phyloP scores from a whole-genome alignment of 2,797 vertebrate genomes.

The Darevskia nairensis region DNA sequence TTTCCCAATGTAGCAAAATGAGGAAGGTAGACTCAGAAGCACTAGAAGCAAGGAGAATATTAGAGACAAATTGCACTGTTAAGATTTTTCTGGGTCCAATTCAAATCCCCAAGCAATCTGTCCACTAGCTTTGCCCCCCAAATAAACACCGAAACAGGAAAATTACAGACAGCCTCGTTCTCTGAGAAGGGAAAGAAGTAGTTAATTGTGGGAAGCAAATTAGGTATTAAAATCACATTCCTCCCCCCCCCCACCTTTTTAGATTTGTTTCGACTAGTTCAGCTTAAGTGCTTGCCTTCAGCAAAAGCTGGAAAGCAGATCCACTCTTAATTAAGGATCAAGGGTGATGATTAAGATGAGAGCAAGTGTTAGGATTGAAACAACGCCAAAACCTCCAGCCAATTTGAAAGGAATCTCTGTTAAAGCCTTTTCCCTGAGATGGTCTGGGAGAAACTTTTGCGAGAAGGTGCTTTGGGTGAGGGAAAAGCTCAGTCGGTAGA shows the following conservation, averaged over 20 bases:
- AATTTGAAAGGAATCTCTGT: neutral
- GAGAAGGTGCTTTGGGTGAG: neutral
- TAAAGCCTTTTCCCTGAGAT: neutral
- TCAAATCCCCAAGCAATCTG: neutral
- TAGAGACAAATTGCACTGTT: neutral
- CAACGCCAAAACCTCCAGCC: neutral
- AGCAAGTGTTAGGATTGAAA: neutral
- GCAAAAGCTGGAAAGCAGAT: neutral
- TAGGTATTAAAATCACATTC: neutral
- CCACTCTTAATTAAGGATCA: neutral
- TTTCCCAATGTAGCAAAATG: neutral
- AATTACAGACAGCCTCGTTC: neutral
- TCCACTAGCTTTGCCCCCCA: neutral
- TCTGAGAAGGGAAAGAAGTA: neutral
- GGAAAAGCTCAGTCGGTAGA: too few species aligned
- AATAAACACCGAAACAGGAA: neutral
- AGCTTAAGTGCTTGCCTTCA: neutral
- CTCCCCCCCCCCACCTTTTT: neutral
- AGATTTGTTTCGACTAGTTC: neutral
- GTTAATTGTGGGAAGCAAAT: neutral
- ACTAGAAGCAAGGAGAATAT: too few species aligned
- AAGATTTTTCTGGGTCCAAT: neutral
- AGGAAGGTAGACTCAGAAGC: neutral
- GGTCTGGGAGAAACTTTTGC: neutral
- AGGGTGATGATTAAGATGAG: neutral